These are phyloP conservation scores for Zelleria hepariella DNA, from an alignment of 2,888 invertebrate genomes.

Conservation along the genomic window DNA sequence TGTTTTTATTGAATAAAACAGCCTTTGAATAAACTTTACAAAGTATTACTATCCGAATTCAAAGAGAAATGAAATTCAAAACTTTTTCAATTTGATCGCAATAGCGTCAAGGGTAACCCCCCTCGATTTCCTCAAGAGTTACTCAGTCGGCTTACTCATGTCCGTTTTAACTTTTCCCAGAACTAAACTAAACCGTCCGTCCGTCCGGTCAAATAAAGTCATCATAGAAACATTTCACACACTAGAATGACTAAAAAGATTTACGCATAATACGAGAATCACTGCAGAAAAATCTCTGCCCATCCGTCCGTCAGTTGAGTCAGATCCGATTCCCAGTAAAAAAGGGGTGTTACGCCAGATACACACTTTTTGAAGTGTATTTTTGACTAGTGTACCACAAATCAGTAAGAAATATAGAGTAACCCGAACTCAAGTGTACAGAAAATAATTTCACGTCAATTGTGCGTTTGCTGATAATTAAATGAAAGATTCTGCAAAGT, in stretches of 20 bases:
- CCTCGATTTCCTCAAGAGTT: background rate
- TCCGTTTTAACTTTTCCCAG: background rate
- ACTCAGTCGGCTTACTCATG: background rate
- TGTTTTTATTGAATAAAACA: too few species aligned
- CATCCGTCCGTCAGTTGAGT: constrained; percentile 49
- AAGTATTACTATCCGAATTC: too few species aligned
- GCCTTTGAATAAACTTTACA: too few species aligned
- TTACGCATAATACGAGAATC: constrained; percentile 44
- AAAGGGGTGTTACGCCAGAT: constrained; percentile 7
- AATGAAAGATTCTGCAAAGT: too few species aligned
- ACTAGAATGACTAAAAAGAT: constrained; percentile 1
- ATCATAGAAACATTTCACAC: background rate
- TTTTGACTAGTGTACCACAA: too few species aligned
- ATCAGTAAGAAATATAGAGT: too few species aligned
- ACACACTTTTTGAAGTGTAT: background rate
- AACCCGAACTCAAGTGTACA: too few species aligned
- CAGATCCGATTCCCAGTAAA: constrained; percentile 22
- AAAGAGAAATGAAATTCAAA: too few species aligned
- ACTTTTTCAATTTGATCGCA: too few species aligned
- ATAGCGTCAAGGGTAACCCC: background rate
- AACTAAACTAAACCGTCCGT: background rate
- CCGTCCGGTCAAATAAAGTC: background rate
- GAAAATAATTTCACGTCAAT: too few species aligned
- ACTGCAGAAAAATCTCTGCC: constrained; percentile 56
- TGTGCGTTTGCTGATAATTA: too few species aligned